These are phyloP conservation scores for Panthera leo DNA, from an alignment of 2,113 vertebrate species.

Conservation along the genomic window DNA sequence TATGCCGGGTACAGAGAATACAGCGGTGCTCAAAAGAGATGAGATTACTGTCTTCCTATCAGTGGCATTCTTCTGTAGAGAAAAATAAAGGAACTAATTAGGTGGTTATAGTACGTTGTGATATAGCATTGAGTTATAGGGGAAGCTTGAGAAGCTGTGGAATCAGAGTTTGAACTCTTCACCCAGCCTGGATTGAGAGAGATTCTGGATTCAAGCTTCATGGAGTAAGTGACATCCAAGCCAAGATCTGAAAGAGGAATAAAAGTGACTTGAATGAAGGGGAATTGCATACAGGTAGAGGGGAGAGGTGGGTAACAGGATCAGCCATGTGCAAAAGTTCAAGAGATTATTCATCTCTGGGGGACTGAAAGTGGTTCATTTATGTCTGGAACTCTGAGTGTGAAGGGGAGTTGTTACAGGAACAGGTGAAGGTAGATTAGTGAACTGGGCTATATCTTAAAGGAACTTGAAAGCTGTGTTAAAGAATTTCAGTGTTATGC, in stretches of 20 bases:
- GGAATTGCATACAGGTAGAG: background rate
- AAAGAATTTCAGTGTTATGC: background rate
- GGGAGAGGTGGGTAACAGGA: background rate
- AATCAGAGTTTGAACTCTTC: background rate
- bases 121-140: background rate
- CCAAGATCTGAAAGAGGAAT: background rate
- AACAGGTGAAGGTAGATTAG: background rate
- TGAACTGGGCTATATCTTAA: background rate
- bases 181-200: background rate
- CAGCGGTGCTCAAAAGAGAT: background rate
- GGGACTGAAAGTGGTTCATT: background rate
- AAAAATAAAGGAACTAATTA: background rate
- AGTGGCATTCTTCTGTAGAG: background rate
- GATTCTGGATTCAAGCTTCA: background rate
- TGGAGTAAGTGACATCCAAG: background rate
- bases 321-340: background rate
- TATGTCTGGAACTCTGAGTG: background rate
- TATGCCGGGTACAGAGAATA: background rate
- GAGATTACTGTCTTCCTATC: background rate
- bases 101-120: background rate
- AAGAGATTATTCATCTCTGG: background rate
- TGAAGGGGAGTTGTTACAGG: background rate
- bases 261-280: background rate
- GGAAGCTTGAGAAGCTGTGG: background rate
- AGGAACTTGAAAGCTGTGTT: conserved; percentile 21